phyloP scores from a whole-genome alignment of 2,888 invertebrate species.

The Leucania comma region DNA sequence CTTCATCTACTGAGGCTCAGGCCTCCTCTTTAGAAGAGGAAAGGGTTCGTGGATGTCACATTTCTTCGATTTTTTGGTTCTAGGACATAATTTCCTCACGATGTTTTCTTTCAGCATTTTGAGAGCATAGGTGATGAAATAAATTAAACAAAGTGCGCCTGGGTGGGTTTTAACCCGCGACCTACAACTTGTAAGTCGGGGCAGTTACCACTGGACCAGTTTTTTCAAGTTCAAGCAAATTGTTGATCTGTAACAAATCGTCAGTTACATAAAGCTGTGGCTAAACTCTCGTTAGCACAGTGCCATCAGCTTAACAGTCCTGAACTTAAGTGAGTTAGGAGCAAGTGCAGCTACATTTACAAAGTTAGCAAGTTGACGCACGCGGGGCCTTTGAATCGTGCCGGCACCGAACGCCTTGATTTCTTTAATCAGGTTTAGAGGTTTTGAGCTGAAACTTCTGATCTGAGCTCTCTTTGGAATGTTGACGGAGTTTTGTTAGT shows the following conservation, averaged over 20 bases:
- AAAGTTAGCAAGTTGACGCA: constrained; percentile 63
- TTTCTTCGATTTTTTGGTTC: too few species aligned
- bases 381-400: constrained; percentile 58
- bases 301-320: constrained; percentile 28
- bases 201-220: too few species aligned
- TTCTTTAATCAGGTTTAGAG: constrained; percentile 61
- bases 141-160: too few species aligned
- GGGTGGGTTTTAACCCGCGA: too few species aligned
- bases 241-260: neutral
- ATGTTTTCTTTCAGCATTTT: too few species aligned
- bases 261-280: neutral
- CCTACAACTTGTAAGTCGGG: too few species aligned
- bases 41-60: too few species aligned
- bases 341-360: constrained; percentile 65
- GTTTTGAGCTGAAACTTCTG: constrained; percentile 35
- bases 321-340: constrained; percentile 65
- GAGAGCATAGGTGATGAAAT: too few species aligned
- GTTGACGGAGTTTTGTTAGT: constrained; percentile 16
- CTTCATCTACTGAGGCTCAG: too few species aligned
- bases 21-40: too few species aligned
- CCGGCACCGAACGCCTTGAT: constrained; percentile 53
- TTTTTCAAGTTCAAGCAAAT: neutral
- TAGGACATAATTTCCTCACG: too few species aligned
- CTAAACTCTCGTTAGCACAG: constrained; percentile 22
- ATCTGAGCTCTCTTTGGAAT: constrained; percentile 26